These are phyloP conservation scores for Zingel zingel DNA, from an alignment of 2,113 vertebrate genomes.

Conservation along the genomic window DNA sequence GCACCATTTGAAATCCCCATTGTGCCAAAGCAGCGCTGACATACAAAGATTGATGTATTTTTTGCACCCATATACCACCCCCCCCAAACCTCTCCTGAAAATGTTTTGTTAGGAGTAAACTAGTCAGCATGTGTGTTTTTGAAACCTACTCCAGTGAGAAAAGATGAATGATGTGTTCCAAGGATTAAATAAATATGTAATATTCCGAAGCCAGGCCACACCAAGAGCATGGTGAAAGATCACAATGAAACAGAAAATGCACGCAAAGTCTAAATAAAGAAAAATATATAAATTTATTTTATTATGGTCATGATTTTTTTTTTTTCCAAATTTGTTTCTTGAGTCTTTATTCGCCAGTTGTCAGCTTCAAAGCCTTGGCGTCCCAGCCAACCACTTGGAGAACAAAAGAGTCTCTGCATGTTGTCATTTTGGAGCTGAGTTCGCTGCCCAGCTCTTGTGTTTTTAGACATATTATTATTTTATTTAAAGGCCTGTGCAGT, in stretches of 20 bases:
- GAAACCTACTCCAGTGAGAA: conserved; percentile 76
- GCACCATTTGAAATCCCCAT: conserved; percentile 44
- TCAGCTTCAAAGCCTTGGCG: conserved; percentile 73
- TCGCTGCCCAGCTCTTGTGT: conserved; percentile 56
- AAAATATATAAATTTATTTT: conserved; percentile 50
- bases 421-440: conserved; percentile 50
- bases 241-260: conserved; percentile 47
- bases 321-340: conserved; percentile 43
- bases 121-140: conserved; percentile 74
- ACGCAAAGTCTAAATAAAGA: conserved; percentile 61
- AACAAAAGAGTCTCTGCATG: conserved; percentile 63
- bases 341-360: conserved; percentile 55
- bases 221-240: conserved; percentile 62
- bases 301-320: conserved; percentile 43
- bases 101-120: conserved; percentile 73
- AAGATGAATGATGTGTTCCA: conserved; percentile 60
- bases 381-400: conserved; percentile 36
- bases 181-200: conserved; percentile 81
- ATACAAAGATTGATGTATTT: conserved; percentile 65
- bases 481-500: conserved; percentile 31
- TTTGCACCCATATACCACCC: conserved; percentile 26
- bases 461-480: conserved; percentile 56
- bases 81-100: conserved; percentile 26
- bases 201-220: conserved; percentile 70
- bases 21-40: conserved; percentile 59